phyloP scores from a whole-genome alignment of 2,797 vertebrate species.

The Myiotriccus ornatus region DNA sequence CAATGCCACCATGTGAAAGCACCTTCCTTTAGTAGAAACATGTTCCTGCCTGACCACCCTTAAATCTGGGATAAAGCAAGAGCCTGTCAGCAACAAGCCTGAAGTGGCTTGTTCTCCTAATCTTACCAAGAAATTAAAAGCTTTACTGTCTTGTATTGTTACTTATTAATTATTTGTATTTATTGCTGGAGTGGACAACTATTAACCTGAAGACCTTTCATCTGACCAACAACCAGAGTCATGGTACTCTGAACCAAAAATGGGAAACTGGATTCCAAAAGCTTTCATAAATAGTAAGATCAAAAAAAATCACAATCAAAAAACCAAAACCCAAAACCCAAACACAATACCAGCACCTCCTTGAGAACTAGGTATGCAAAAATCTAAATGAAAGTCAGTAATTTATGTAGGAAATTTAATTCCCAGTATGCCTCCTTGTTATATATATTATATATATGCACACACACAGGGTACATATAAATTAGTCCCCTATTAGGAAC shows the following conservation, averaged over 20 bases:
- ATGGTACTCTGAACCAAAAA: background rate
- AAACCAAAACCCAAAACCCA: no score
- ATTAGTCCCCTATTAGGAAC: background rate
- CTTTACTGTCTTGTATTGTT: background rate
- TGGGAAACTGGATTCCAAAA: background rate
- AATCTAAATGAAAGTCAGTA: background rate
- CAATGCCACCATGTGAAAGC: background rate
- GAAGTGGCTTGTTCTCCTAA: background rate
- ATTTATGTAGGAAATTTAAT: background rate
- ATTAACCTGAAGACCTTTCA: background rate
- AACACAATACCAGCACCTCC: background rate
- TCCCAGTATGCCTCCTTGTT: background rate
- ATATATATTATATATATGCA: background rate
- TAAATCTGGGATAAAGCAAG: background rate
- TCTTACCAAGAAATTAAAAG: background rate
- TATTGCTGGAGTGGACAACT: background rate
- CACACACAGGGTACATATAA: background rate
- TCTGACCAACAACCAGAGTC: background rate
- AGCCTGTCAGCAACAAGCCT: background rate
- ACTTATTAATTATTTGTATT: background rate
- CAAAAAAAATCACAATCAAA: background rate
- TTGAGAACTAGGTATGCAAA: background rate
- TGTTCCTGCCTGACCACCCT: background rate
- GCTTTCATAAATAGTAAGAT: background rate
- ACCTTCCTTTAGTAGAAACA: background rate